phyloP scores from a whole-genome alignment of 1,140 invertebrate species.

The Galleria mellonella region DNA sequence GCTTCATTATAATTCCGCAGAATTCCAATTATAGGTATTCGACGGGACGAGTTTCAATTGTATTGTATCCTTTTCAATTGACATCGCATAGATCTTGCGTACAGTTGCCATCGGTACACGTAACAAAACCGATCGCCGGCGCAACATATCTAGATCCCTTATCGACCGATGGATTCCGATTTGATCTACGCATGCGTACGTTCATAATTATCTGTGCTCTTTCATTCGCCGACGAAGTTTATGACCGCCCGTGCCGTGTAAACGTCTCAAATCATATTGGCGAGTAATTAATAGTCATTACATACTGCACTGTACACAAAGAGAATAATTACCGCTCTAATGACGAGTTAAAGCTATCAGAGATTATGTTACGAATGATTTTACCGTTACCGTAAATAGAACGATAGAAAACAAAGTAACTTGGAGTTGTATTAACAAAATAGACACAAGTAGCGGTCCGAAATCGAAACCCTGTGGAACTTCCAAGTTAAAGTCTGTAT shows the following conservation, averaged over 20 bases:
- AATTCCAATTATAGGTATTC: too few relatives aligned
- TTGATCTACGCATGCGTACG: slow-evolving; percentile 68
- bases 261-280: slow-evolving; percentile 62
- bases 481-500: not conserved
- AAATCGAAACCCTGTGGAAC: slow-evolving; percentile 1
- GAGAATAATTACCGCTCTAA: slow-evolving; percentile 16
- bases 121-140: slow-evolving; percentile 32
- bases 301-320: slow-evolving; percentile 28
- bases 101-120: slow-evolving; percentile 34
- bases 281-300: slow-evolving; percentile 60
- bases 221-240: slow-evolving; percentile 65
- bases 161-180: slow-evolving; percentile 63
- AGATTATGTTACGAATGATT: slow-evolving; percentile 9
- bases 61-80: too few relatives aligned
- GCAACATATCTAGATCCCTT: slow-evolving; percentile 60
- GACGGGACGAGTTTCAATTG: too few relatives aligned
- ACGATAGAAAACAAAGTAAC: not conserved
- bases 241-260: slow-evolving; percentile 53
- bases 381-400: slow-evolving; percentile 5
- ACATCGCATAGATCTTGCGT: slow-evolving; percentile 5
- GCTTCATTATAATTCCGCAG: too few relatives aligned
- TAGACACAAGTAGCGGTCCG: not conserved
- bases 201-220: slow-evolving; percentile 68
- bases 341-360: slow-evolving; percentile 9
- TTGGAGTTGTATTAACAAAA: not conserved